phyloP scores from a whole-genome alignment of 2,888 invertebrate species.

The Penaeus monodon region DNA sequence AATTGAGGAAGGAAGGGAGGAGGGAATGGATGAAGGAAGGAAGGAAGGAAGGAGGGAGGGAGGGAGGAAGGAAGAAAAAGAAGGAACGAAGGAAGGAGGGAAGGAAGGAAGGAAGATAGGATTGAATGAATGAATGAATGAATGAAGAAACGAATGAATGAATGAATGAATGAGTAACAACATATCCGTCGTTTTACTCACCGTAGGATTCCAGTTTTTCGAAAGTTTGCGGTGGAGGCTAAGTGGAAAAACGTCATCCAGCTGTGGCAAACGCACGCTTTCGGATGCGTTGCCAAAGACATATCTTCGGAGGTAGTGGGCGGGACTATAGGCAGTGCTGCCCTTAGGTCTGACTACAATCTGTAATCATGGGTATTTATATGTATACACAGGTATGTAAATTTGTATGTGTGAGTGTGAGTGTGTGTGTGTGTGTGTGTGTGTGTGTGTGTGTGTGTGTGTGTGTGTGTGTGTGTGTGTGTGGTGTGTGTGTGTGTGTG shows the following conservation, averaged over 20 bases:
- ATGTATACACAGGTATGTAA: not conserved
- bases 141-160: too few relatives aligned
- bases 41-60: not conserved
- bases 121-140: not conserved
- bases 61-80: not conserved
- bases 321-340: too few relatives aligned
- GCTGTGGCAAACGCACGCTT: too few relatives aligned
- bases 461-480: not conserved
- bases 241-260: too few relatives aligned
- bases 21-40: not conserved
- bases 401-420: not conserved
- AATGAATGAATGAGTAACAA: too few relatives aligned
- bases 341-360: too few relatives aligned
- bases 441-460: not conserved
- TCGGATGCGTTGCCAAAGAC: too few relatives aligned
- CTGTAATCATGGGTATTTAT: too few relatives aligned
- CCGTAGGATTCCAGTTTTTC: too few relatives aligned
- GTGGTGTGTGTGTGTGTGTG: not conserved
- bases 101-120: not conserved
- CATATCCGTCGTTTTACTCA: too few relatives aligned
- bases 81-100: not conserved
- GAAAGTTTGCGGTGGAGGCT: too few relatives aligned
- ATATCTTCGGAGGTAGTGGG: too few relatives aligned
- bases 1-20: not conserved
- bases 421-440: not conserved